Conservation (phyloP, 2,797 vertebrate genomes). For the Lagorchestes hirsutus region DNA sequence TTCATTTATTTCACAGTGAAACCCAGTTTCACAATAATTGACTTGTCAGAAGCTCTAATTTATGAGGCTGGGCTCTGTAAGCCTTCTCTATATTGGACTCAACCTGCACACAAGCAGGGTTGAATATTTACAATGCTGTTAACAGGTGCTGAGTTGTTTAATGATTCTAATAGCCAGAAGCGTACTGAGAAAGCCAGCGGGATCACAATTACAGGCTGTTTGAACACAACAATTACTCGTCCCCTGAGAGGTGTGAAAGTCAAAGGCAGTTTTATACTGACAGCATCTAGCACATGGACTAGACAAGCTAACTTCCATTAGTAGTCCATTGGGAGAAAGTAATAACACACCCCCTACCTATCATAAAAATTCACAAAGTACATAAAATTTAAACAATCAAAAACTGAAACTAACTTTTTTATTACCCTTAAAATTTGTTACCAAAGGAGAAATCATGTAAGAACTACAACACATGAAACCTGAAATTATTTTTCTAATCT, state of each 20-base stretch:
- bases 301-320: constrained; percentile 90
- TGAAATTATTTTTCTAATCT: constrained; percentile 79
- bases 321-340: constrained; percentile 86
- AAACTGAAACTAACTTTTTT: constrained; percentile 80
- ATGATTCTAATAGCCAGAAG: constrained; percentile 91
- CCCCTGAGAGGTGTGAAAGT: constrained; percentile 91
- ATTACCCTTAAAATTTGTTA: constrained; percentile 76
- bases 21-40: constrained; percentile 91
- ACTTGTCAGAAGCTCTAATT: constrained; percentile 92
- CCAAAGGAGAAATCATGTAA: constrained; percentile 75
- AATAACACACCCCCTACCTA: constrained; percentile 83
- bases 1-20: constrained; percentile 92
- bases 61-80: constrained; percentile 89
- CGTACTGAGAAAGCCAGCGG: constrained; percentile 89
- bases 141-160: constrained; percentile 93
- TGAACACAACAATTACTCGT: constrained; percentile 92
- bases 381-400: constrained; percentile 85
- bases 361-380: constrained; percentile 88
- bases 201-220: constrained; percentile 90
- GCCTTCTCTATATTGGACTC: constrained; percentile 90
- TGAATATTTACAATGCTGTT: constrained; percentile 92
- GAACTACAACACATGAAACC: constrained; percentile 78
- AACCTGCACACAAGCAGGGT: constrained; percentile 90
- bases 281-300: constrained; percentile 90
- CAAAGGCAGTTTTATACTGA: constrained; percentile 92